These are phyloP conservation scores for Clarias platycephalus DNA, from an alignment of 2,797 vertebrate genomes.

Conservation along the genomic window DNA sequence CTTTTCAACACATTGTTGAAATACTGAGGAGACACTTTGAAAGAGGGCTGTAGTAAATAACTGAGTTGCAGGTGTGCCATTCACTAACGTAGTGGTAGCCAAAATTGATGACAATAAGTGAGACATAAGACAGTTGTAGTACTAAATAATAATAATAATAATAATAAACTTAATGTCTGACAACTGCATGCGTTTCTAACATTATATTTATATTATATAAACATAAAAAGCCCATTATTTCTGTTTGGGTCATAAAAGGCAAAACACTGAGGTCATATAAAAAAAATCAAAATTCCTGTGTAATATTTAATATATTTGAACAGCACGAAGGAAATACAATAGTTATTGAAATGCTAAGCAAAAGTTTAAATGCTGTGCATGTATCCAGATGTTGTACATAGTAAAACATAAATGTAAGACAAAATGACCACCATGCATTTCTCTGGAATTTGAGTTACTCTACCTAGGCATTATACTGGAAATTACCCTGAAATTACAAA, in stretches of 20 bases:
- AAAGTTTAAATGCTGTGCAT: not conserved
- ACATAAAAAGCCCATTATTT: not conserved
- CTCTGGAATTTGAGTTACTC: conserved; percentile 25
- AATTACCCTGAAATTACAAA: conserved; percentile 44
- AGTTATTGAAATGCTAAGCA: not conserved
- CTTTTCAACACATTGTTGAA: conserved; percentile 26
- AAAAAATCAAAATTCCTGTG: no score
- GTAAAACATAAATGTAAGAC: conserved; percentile 32
- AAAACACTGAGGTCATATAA: not conserved
- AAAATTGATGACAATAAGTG: not conserved
- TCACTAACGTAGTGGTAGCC: not conserved
- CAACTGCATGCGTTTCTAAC: not conserved
- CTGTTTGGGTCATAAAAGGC: not conserved
- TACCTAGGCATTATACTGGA: conserved; percentile 30
- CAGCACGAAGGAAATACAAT: not conserved
- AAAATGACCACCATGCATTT: conserved; percentile 41
- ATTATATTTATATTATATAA: not conserved
- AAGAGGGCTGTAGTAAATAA: conserved; percentile 14
- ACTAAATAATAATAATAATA: not conserved
- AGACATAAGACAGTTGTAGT: not conserved
- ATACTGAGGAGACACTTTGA: not conserved
- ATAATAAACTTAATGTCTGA: not conserved
- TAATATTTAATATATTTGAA: not conserved
- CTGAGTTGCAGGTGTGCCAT: conserved; percentile 13
- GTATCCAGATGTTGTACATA: conserved; percentile 30